Base-by-base conservation (phyloP, 2,888 invertebrate genomes). In the Pyrgus malvae region DNA sequence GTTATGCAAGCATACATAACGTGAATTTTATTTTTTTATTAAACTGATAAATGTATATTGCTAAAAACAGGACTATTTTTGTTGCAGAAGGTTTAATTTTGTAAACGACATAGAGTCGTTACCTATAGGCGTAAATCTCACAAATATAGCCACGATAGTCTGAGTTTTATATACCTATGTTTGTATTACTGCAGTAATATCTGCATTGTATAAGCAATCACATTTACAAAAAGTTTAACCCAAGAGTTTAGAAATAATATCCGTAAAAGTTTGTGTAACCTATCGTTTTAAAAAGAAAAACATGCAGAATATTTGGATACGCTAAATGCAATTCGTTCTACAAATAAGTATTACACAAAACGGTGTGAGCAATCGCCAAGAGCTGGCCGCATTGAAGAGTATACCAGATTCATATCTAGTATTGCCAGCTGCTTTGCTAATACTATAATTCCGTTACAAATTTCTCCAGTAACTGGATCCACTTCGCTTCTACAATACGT, bases 391-490 rank as follows among this genome's bases (percentile, higher is more conserved):
- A 41, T 35, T n/a, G 35, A 27, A 33, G 40, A 11, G 23, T 25
- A 42, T 35, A 42, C 50, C 42, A 50, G 42, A 17, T 41, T 14
- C 11, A 25, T 25, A 12, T 27, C 27, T 27, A 11, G 21, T 29
- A 53, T 21, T 38, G 37, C 44, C 37, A 33, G 38, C 51, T 21
- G 37, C 23, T 25, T 50, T 12, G 50, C 35, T 42, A 42, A 38
- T 45, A 45, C n/a, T 45, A 16, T 53, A 38, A 53, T 29, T 14
- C 45, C 53, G 53, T 53, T 53, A 40, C 23, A 53, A 53, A 53
- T 27, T 44, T 21, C 45, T 31, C 27, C 37, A 21, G 27, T 45
- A 21, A 45, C 29, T 45, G 14, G 38, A 53, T 16, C 29, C 38
- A 53, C 23, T 53, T 17, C 23, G 23, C 21, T 23, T 45, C 45